Percentiles rank a stretch among this genome's conserved stretches.
Evolutionary conservation across 2,797 vertebrate species (phyloP).

Genomic region (Paratrypauchen microcephalus): DNA sequence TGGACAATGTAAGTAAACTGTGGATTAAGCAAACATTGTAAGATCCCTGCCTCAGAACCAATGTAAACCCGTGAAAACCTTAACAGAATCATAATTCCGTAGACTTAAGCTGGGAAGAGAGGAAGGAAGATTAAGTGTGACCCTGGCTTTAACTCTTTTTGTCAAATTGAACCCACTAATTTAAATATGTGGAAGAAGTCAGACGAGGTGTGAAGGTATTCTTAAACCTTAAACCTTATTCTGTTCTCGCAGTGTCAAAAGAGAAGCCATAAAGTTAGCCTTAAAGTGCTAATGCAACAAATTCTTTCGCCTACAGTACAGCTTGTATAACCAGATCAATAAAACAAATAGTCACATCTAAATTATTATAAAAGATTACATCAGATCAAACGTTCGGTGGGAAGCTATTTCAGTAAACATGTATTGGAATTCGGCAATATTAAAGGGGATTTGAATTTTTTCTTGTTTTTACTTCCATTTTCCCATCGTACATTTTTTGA

Average conservation of each 20-base stretch:
- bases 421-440: too few relatives aligned
- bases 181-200: conserved; percentile 6
- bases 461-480: too few relatives aligned
- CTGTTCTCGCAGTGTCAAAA: neutral
- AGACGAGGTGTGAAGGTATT: neutral
- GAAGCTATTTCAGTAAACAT: too few relatives aligned
- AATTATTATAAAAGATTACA: neutral
- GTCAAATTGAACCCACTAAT: neutral
- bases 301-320: neutral
- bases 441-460: too few relatives aligned
- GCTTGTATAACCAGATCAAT: neutral
- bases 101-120: conserved; percentile 8
- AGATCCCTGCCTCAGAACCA: neutral
- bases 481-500: neutral
- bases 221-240: neutral
- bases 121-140: conserved; percentile 5
- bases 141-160: conserved; percentile 2
- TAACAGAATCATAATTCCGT: neutral
- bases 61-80: conserved; percentile 2
- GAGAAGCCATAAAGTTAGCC: neutral
- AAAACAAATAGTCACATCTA: neutral
- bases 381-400: neutral
- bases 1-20: neutral
- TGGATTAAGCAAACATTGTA: conserved; percentile 3
- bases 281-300: neutral